Evolutionary conservation across 2,888 invertebrate genomes (phyloP), one percentile per base, ranked within the genome.

Genomic region (Selenia dentaria): DNA sequence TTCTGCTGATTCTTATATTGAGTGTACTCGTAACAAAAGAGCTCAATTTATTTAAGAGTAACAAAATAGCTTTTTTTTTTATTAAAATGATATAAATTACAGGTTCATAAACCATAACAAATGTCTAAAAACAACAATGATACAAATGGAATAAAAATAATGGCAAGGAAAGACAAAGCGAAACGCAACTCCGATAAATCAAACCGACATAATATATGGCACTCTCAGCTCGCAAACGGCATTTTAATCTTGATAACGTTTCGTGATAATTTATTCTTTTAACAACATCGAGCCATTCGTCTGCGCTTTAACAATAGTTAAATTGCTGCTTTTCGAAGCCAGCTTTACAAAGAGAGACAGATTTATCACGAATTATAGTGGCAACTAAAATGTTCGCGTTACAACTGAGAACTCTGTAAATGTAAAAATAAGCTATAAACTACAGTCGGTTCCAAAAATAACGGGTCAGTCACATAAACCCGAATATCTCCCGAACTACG

Each of bases 321-420:
- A 62, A 59, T 60, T 58, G 52, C 47, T 64, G 53, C 61, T 74
- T 71, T 68, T 64, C 64, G 67, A 67, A 64, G 62, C 51, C 51
- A 58, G 35, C 46, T 57, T 59, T 62, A 65, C 70, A 74, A 74
- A 75, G 64, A 64, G 57, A 62, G 43, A 60, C 57, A 69, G 60
- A 73, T 77, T 74, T 75, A 74, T 77, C 73, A 68, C 64, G 51
- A 57, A 49, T 52, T 59, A 66, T 60, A n/a, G n/a, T 57, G 64
- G 70, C 67, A 64, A 66, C 61, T 56, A 51, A 68, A 68, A 69
- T 67, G 64, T 70, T 70, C 48, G 18, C 42, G 49, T 50, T 46
- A 6, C 48, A 3, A 16, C 4, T 16, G 16, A 16, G n/a, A n/a
- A n/a, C n/a, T n/a, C n/a, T n/a, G n/a, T n/a, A n/a, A n/a, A n/a